Conservation (phyloP, 2,797 vertebrate species). For the Dromococcyx pavoninus region DNA sequence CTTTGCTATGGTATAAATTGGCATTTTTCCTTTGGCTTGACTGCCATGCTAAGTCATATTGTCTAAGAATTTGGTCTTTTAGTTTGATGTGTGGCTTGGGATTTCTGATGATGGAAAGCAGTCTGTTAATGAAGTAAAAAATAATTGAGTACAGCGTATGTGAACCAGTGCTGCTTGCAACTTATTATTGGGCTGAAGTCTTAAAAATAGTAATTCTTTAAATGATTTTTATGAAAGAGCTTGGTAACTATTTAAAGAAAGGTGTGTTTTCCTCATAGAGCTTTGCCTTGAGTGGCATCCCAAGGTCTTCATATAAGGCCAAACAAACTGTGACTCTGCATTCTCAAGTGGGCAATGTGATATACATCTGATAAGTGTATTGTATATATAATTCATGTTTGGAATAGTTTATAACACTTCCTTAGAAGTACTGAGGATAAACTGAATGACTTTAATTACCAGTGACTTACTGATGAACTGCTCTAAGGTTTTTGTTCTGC, state of each 20-base stretch:
- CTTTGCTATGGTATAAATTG: not conserved
- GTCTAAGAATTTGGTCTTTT: not conserved
- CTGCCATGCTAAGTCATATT: not conserved
- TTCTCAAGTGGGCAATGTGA: not conserved
- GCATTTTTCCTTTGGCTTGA: not conserved
- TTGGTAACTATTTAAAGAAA: not conserved
- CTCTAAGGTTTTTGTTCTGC: not conserved
- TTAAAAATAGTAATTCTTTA: constrained; percentile 17
- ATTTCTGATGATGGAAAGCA: constrained; percentile 17
- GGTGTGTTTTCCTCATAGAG: not conserved
- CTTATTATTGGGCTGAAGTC: not conserved
- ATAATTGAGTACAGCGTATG: not conserved
- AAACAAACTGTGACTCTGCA: not conserved
- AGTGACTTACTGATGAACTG: not conserved
- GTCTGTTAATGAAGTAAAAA: constrained; percentile 2
- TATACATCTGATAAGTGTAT: not conserved
- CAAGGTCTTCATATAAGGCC: not conserved
- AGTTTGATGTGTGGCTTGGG: not conserved
- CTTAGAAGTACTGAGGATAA: not conserved
- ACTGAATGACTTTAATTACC: not conserved
- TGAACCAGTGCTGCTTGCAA: not conserved
- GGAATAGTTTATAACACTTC: not conserved
- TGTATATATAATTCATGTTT: not conserved
- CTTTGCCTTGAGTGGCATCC: not conserved
- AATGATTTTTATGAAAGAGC: not conserved